phyloP scores from a whole-genome alignment of 2,888 invertebrate species.

The Nymphalis c-album region DNA sequence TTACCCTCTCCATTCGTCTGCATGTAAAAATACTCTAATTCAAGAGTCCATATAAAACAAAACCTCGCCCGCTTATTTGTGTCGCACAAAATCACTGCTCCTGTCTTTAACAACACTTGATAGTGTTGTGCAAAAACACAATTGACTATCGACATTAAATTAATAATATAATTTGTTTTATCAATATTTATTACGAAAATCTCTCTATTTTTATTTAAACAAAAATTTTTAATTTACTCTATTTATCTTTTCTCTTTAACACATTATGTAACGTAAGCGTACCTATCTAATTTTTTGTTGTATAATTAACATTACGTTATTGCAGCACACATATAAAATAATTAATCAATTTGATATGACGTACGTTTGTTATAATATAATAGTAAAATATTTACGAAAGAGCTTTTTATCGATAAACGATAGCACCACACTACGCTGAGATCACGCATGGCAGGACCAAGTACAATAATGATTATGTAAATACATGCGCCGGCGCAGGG shows the following conservation, averaged over 20 bases:
- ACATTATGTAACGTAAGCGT: too few species aligned
- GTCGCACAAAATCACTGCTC: slow-evolving; percentile 40
- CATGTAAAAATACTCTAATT: slow-evolving; percentile 25
- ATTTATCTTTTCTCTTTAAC: too few species aligned
- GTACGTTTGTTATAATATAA: background rate
- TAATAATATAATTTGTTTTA: background rate
- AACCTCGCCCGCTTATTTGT: slow-evolving; percentile 36
- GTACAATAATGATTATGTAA: slow-evolving; percentile 71
- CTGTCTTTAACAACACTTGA: slow-evolving; percentile 39
- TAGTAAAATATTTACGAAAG: slow-evolving; percentile 12
- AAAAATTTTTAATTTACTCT: too few species aligned
- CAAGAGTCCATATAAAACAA: slow-evolving; percentile 30
- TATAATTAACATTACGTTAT: too few species aligned
- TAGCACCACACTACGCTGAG: slow-evolving; percentile 36
- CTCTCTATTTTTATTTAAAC: too few species aligned
- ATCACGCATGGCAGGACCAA: slow-evolving; percentile 55
- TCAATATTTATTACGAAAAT: too few species aligned
- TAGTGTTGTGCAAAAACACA: slow-evolving; percentile 31
- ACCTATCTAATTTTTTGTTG: too few species aligned
- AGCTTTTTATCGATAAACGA: slow-evolving; percentile 36
- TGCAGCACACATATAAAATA: too few species aligned
- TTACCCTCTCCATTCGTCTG: slow-evolving; percentile 5
- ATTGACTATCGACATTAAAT: slow-evolving; percentile 29
- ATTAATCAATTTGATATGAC: too few species aligned
- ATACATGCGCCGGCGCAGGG: slow-evolving; percentile 61